Evolutionary conservation across 1,140 invertebrate genomes (phyloP), one percentile per base, ranked within the genome.

Genomic region (Chrysopa pallens): DNA sequence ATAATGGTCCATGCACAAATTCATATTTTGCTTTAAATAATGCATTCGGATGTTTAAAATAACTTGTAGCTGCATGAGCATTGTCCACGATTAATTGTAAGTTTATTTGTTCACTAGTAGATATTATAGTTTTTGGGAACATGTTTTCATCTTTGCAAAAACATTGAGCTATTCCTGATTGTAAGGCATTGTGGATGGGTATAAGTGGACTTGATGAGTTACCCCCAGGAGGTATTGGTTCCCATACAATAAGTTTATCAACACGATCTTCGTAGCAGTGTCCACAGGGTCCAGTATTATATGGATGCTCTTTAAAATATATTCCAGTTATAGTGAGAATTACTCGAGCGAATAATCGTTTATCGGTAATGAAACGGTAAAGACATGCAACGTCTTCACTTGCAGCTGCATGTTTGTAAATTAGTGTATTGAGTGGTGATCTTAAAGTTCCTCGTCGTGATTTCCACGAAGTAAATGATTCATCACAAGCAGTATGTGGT

Each of bases 1-100:
- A 91, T 1, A 89, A 62, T 1, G 85, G 85, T 12, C 83, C 82
- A 48, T 91, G 87, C 6, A 86, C 79, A 54, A 90, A 90, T 56
- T 88, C 82, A 54, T 85, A 91, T 6, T 68, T 73, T 0, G 84
- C 85, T 59, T 86, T 76, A 53, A 90, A 90, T 1, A 91, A 66
- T 0, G 85, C 78, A 28, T 71, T 68, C 6, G 75, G 68, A 48
- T 85, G 80, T 57, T 91, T 91, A 61, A 91, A 90, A 55, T 90
- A 91, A 36, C 78, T 85, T 0, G 78, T 68, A 0, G 84, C 82
- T 1, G 85, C 80, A 48, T 86, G 80, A 28, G 77, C 73, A 8
- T 78, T 77, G 50, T 89, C 85, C 0, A 91, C 74, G 13, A 83
- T 73, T 42, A 91, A 64, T 53, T 83, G 80, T 7, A 89, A 64